phyloP scores from a whole-genome alignment of 2,797 vertebrate species.

The Spatula clypeata region DNA sequence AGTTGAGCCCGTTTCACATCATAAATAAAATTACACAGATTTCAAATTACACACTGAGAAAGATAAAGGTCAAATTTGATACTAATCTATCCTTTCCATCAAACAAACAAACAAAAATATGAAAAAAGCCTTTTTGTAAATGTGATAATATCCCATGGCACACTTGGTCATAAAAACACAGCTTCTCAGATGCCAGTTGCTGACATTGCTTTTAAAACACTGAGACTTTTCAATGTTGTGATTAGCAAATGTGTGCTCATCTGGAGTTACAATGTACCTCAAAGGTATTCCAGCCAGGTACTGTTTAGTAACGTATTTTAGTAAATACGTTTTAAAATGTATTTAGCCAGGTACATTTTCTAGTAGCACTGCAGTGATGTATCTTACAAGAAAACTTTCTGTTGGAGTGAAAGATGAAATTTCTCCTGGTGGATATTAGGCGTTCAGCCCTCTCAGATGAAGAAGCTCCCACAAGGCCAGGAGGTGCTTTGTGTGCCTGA shows the following conservation, averaged over 20 bases:
- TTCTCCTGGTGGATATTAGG: neutral
- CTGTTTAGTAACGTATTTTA: neutral
- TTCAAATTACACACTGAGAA: neutral
- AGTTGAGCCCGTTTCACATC: neutral
- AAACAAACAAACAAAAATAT: neutral
- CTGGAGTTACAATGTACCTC: neutral
- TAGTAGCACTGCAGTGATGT: neutral
- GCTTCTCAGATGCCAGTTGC: neutral
- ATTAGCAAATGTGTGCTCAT: neutral
- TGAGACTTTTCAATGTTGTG: neutral
- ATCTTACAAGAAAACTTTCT: neutral
- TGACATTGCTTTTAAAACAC: neutral
- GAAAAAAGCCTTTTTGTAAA: neutral
- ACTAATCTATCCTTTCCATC: neutral
- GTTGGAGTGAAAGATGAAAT: neutral
- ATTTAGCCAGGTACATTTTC: neutral
- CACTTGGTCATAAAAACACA: neutral
- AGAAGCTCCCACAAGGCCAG: neutral
- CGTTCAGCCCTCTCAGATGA: neutral
- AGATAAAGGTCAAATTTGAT: neutral
- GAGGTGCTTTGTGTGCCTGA: neutral
- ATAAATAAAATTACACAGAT: neutral
- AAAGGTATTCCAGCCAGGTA: neutral
- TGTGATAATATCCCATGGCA: neutral
- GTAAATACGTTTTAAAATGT: too few species aligned